Evolutionary conservation across 2,888 invertebrate species (phyloP).

Genomic region (Camptogramma bilineatum): DNA sequence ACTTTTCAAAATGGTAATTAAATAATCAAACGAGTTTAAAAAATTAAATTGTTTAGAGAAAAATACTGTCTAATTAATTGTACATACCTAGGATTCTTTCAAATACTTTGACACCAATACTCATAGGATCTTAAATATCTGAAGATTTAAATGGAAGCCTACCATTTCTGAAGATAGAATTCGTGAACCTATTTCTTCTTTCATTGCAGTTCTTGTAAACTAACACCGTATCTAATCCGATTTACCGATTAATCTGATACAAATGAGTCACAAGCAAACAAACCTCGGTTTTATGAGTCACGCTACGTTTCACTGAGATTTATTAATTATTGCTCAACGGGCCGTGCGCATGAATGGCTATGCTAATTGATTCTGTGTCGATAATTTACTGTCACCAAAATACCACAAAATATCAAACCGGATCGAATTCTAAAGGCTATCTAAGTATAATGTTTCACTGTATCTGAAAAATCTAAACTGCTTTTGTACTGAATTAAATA

Average conservation of each 20-base stretch:
- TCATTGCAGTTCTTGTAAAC: too few relatives aligned
- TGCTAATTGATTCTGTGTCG: conserved; percentile 40
- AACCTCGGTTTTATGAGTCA: conserved; percentile 51
- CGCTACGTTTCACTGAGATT: conserved; percentile 65
- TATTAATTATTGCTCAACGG: conserved; percentile 70
- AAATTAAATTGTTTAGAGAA: too few relatives aligned
- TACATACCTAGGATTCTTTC: too few relatives aligned
- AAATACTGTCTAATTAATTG: too few relatives aligned
- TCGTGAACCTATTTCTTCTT: too few relatives aligned
- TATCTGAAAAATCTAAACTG: too few relatives aligned
- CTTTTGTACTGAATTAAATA: too few relatives aligned
- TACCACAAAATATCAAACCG: neutral
- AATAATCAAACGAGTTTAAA: too few relatives aligned
- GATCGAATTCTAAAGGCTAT: neutral
- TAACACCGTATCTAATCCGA: neutral
- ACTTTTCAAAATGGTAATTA: too few relatives aligned
- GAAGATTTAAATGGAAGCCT: too few relatives aligned
- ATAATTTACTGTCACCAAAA: conserved; percentile 43
- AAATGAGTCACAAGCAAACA: conserved; percentile 35
- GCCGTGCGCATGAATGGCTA: conserved; percentile 53
- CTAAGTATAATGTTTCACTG: neutral
- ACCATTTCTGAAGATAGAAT: neutral
- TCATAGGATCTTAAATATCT: too few relatives aligned
- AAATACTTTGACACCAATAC: too few relatives aligned
- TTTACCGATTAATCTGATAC: neutral